Percentiles rank a stretch among this genome's conserved stretches.
Evolutionary conservation across 2,797 vertebrate species (phyloP).

Genomic region (Neostethus bicornis): DNA sequence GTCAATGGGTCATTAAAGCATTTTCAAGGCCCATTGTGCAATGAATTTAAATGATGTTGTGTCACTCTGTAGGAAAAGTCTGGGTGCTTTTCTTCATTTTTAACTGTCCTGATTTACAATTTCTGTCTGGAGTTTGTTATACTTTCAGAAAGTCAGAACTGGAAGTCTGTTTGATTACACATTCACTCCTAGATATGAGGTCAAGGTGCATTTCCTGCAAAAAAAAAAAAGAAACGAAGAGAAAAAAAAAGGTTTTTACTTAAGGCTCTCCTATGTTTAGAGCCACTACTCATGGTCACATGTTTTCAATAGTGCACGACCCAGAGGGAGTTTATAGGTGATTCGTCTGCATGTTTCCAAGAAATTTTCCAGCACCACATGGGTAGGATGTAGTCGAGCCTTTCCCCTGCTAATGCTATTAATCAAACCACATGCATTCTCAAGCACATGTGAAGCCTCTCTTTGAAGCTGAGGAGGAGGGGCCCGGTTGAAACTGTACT

Average conservation of each 20-base stretch:
- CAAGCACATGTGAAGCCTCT: slow-evolving; percentile 39
- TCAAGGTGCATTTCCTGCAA: slow-evolving; percentile 71
- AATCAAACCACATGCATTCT: slow-evolving; percentile 65
- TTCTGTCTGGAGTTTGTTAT: slow-evolving; percentile 4
- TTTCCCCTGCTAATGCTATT: slow-evolving; percentile 66
- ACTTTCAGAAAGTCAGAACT: slow-evolving; percentile 21
- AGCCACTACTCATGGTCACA: slow-evolving; percentile 51
- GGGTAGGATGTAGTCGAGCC: slow-evolving; percentile 53
- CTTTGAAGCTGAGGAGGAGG: slow-evolving; percentile 48
- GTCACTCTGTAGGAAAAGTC: background rate
- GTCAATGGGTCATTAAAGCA: slow-evolving; percentile 40
- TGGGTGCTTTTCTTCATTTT: slow-evolving; percentile 13
- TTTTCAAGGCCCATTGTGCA: slow-evolving; percentile 21
- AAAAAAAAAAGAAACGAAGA: slow-evolving; percentile 5
- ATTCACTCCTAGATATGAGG: slow-evolving; percentile 55
- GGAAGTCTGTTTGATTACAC: slow-evolving; percentile 40
- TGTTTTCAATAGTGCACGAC: slow-evolving; percentile 46
- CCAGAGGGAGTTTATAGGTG: slow-evolving; percentile 36
- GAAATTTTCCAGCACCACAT: slow-evolving; percentile 64
- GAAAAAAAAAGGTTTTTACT: background rate
- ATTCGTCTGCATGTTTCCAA: slow-evolving; percentile 56
- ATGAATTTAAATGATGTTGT: slow-evolving; percentile 6
- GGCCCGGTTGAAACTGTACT: slow-evolving; percentile 12
- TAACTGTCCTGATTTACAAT: slow-evolving; percentile 11
- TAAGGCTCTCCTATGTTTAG: slow-evolving; percentile 42